A percentile compares a stretch with the other conserved stretches of the same genome.
phyloP scores from a whole-genome alignment of 2,113 vertebrate species.

The Chloebia gouldiae region DNA sequence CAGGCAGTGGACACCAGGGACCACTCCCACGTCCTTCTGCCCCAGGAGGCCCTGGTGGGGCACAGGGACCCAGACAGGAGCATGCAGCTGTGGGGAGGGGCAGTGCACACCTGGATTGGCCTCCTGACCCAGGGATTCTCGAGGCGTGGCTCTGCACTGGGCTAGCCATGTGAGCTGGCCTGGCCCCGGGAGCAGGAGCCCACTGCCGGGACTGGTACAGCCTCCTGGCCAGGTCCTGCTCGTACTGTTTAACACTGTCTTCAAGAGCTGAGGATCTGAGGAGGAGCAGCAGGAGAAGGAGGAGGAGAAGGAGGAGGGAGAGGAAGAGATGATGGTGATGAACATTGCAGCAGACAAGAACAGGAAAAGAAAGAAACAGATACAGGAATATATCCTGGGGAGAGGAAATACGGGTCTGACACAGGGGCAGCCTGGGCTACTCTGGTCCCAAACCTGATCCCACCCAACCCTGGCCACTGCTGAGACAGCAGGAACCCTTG shows the following conservation, averaged over 20 bases:
- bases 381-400: constrained; percentile 21
- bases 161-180: constrained; percentile 43
- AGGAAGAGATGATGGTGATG: constrained; percentile 45
- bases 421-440: not conserved
- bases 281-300: constrained; percentile 13
- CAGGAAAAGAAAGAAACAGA: constrained; percentile 50
- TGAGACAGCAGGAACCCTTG: not conserved
- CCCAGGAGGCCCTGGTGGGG: not conserved
- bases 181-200: constrained; percentile 74
- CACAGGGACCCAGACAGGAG: not conserved
- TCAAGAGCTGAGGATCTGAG: constrained; percentile 84
- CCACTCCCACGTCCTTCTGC: not conserved
- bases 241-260: constrained; percentile 92
- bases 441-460: not conserved
- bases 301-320: not conserved
- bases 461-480: not conserved
- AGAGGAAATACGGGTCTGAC: not conserved
- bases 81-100: constrained; percentile 43
- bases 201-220: constrained; percentile 89
- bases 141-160: constrained; percentile 39
- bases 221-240: constrained; percentile 91
- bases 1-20: not conserved
- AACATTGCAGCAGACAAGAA: constrained; percentile 26
- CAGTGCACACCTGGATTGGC: constrained; percentile 64
- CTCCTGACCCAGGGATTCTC: constrained; percentile 23